Evolutionary conservation across 2,113 vertebrate species (phyloP).

Genomic region (Salvelinus sp.): DNA sequence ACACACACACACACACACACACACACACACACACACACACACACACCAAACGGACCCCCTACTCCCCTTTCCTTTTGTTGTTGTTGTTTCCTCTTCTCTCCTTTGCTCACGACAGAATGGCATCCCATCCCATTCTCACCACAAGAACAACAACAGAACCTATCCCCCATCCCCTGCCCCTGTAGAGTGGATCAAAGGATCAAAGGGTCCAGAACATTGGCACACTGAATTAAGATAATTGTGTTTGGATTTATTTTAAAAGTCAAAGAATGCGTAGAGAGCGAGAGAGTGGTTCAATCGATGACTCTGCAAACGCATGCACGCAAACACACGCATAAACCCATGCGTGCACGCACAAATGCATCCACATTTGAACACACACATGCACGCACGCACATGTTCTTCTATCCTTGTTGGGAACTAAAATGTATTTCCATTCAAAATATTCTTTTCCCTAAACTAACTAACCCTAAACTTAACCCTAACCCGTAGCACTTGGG

Average conservation of each 20-base stretch:
- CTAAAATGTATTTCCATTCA: too few species aligned
- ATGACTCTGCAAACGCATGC: background rate
- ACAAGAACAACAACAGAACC: background rate
- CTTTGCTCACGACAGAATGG: background rate
- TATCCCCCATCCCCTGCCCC: too few species aligned
- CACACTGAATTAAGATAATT: too few species aligned
- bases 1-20: background rate
- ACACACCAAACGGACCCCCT: constrained; percentile 56
- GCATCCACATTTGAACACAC: background rate
- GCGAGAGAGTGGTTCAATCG: too few species aligned
- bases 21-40: constrained; percentile 10
- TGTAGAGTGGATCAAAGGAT: too few species aligned
- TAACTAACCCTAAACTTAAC: too few species aligned
- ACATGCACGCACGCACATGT: background rate
- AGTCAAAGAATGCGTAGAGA: too few species aligned
- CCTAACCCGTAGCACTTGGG: too few species aligned
- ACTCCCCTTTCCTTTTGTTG: constrained; percentile 64
- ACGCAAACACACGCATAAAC: background rate
- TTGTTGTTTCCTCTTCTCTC: constrained; percentile 60
- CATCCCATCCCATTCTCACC: background rate
- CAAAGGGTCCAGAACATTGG: too few species aligned
- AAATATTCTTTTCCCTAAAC: too few species aligned
- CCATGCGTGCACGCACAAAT: background rate
- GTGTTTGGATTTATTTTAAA: too few species aligned
- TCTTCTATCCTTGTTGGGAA: background rate